Evolutionary conservation across 1,140 invertebrate species (phyloP).

Genomic region (Hyles vespertilio): DNA sequence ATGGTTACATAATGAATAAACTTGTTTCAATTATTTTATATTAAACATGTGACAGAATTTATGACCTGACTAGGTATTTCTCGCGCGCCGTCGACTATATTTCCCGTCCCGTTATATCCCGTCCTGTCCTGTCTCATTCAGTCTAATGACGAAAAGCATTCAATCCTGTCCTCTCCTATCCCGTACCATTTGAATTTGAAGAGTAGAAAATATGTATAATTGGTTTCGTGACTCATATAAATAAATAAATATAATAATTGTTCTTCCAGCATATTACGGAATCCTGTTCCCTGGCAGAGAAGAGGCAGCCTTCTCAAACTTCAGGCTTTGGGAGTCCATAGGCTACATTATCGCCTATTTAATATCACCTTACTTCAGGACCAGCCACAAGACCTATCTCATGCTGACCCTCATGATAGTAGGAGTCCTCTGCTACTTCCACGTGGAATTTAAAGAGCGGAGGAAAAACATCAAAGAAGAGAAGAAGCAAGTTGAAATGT

Average conservation of each 20-base stretch:
- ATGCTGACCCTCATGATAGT: conserved; percentile 83
- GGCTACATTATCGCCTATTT: conserved; percentile 92
- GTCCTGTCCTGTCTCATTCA: too few species aligned
- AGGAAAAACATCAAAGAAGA: conserved; percentile 36
- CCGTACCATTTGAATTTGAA: too few species aligned
- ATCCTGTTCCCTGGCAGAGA: conserved; percentile 90
- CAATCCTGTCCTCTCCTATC: too few species aligned
- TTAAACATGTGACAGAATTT: too few species aligned
- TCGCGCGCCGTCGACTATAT: too few species aligned
- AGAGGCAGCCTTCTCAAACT: conserved; percentile 95
- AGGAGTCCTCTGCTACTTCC: conserved; percentile 82
- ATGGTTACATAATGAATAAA: too few species aligned
- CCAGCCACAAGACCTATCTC: conserved; percentile 85
- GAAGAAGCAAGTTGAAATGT: conserved; percentile 27
- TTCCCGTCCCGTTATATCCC: too few species aligned
- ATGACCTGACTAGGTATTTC: too few species aligned
- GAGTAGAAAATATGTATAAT: too few species aligned
- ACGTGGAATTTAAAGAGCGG: conserved; percentile 54
- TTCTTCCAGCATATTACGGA: conserved; percentile 86
- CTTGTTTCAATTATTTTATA: too few species aligned
- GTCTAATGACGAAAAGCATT: too few species aligned
- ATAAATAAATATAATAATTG: not conserved
- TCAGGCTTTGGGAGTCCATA: conserved; percentile 92
- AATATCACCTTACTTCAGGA: conserved; percentile 86
- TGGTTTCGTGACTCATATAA: too few species aligned